Conservation (phyloP, 2,888 invertebrate genomes). For the Cantharis rustica region DNA sequence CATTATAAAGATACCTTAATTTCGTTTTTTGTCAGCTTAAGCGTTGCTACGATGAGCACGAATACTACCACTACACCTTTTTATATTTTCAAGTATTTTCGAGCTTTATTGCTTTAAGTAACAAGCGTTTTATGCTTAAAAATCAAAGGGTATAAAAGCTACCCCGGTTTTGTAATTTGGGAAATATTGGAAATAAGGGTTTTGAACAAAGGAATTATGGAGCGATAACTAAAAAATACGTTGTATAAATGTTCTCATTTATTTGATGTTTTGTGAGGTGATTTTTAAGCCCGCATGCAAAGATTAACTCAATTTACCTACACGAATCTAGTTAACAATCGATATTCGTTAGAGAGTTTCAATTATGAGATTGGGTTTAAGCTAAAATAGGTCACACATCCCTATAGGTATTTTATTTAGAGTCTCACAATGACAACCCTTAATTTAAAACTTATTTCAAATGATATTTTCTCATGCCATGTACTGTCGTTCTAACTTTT, state of each 20-base stretch:
- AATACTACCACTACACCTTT: constrained; percentile 26
- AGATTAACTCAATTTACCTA: constrained; percentile 40
- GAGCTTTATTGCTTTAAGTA: constrained; percentile 15
- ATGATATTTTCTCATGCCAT: constrained; percentile 56
- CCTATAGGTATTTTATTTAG: constrained; percentile 43
- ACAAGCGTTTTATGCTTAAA: constrained; percentile 14
- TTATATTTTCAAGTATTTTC: constrained; percentile 29
- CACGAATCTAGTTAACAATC: constrained; percentile 34
- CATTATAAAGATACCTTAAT: constrained; percentile 44
- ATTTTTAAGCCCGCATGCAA: constrained; percentile 29
- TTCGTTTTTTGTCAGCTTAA: constrained; percentile 38
- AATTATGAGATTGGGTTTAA: constrained; percentile 37
- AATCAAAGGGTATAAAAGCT: constrained; percentile 2
- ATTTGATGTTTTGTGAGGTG: constrained; percentile 7
- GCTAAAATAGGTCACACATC: constrained; percentile 48
- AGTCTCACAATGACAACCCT: constrained; percentile 54
- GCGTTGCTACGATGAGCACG: constrained; percentile 39
- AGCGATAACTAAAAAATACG: constrained; percentile 13
- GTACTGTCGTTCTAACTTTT: constrained; percentile 38
- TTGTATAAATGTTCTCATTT: constrained; percentile 23
- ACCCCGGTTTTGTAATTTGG: constrained; percentile 24
- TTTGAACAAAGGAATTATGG: constrained; percentile 24
- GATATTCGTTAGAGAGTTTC: constrained; percentile 38
- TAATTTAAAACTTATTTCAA: constrained; percentile 55
- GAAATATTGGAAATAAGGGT: constrained; percentile 27